Evolutionary conservation across 1,140 invertebrate species (phyloP).

Genomic region (Tetramorium alpestre): DNA sequence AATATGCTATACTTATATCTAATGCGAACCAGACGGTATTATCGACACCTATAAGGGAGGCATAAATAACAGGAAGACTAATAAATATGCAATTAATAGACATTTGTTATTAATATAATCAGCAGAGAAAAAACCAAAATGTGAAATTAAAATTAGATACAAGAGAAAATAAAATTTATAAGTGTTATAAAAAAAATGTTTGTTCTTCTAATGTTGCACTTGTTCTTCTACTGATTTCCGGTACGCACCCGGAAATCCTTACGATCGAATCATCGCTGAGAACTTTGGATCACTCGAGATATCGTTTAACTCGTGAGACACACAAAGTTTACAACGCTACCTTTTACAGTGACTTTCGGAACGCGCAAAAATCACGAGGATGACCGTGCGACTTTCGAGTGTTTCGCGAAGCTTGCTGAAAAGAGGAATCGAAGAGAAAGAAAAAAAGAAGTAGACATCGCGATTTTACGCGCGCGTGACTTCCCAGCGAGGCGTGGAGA

Average conservation of each 20-base stretch:
- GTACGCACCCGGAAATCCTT: not conserved
- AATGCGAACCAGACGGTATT: constrained; percentile 14
- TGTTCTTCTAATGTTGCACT: not conserved
- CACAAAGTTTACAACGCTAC: not conserved
- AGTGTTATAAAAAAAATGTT: not conserved
- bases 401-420: not conserved
- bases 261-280: not conserved
- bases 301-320: not conserved
- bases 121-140: not conserved
- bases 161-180: not conserved
- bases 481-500: not conserved
- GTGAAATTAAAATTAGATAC: not conserved
- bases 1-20: constrained; percentile 22
- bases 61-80: constrained; percentile 25
- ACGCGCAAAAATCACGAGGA: not conserved
- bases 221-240: not conserved
- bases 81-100: constrained; percentile 22
- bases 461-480: not conserved
- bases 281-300: not conserved
- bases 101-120: constrained; percentile 45
- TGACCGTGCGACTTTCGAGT: not conserved
- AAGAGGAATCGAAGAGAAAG: not conserved
- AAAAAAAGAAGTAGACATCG: not conserved
- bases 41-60: constrained; percentile 9
- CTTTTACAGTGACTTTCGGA: not conserved